Evolutionary conservation across 2,888 invertebrate species (phyloP).

Genomic region (Eretmocerus hayati): DNA sequence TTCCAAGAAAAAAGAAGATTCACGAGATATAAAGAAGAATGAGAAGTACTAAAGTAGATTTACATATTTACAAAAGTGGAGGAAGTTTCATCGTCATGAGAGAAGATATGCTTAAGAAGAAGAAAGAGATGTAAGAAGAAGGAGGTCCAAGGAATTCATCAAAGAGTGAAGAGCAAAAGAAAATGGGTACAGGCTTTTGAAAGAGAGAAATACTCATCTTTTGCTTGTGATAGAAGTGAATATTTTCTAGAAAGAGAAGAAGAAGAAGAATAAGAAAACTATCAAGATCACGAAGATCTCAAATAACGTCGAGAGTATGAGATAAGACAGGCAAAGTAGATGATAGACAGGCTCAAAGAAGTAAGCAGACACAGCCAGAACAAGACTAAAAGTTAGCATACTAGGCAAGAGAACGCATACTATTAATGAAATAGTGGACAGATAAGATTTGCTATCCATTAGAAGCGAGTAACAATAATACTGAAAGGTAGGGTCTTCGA

Average conservation of each 20-base stretch:
- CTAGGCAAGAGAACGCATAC: constrained; percentile 12
- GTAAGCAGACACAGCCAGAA: constrained; percentile 15
- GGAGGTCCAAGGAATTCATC: no score
- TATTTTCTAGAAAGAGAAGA: constrained; percentile 14
- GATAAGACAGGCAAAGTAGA: constrained; percentile 8
- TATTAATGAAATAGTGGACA: constrained; percentile 6
- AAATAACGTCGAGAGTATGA: constrained; percentile 15
- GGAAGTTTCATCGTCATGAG: neutral
- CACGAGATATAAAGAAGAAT: no score
- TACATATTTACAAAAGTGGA: neutral
- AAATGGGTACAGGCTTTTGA: no score
- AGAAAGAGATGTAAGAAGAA: no score
- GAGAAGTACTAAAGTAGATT: no score
- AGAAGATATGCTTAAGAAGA: no score
- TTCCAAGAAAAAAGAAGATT: no score
- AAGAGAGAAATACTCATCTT: no score
- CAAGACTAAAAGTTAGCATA: constrained; percentile 13
- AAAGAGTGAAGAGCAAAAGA: no score
- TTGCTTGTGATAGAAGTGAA: neutral
- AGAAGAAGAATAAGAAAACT: constrained; percentile 13
- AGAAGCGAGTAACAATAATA: constrained; percentile 16
- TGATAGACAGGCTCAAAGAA: constrained; percentile 16
- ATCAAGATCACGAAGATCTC: constrained; percentile 15
- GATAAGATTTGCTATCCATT: constrained; percentile 19
- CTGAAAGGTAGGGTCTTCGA: constrained; percentile 22